These are phyloP conservation scores for Spodoptera frugiperda DNA, from an alignment of 1,140 invertebrate genomes.

Conservation along the genomic window DNA sequence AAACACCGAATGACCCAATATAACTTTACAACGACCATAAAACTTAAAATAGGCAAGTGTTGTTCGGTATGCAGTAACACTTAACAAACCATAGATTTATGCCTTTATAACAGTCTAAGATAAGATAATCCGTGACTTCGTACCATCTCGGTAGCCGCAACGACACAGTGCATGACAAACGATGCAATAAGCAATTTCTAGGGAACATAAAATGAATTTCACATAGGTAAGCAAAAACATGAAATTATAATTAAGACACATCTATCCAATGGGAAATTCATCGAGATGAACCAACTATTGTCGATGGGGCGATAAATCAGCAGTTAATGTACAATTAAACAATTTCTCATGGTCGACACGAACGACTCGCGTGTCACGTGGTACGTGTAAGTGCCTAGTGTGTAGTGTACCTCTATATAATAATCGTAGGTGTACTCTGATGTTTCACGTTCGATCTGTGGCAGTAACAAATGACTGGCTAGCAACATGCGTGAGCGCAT, in stretches of 20 bases:
- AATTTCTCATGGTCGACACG: slow-evolving; percentile 47
- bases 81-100: slow-evolving; percentile 49
- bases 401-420: not conserved
- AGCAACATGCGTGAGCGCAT: not conserved
- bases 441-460: not conserved
- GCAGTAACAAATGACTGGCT: not conserved
- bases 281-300: slow-evolving; percentile 42
- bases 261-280: slow-evolving; percentile 39
- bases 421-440: slow-evolving; percentile 1
- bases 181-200: slow-evolving; percentile 33
- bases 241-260: slow-evolving; percentile 38
- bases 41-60: slow-evolving; percentile 50
- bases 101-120: slow-evolving; percentile 38
- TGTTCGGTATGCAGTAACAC: slow-evolving; percentile 37
- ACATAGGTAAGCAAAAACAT: slow-evolving; percentile 38
- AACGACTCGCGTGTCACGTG: slow-evolving; percentile 40
- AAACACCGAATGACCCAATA: slow-evolving; percentile 58
- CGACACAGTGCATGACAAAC: slow-evolving; percentile 21
- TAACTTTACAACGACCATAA: slow-evolving; percentile 59
- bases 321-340: slow-evolving; percentile 47
- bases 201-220: slow-evolving; percentile 37
- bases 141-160: slow-evolving; percentile 15
- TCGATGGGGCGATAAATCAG: slow-evolving; percentile 41
- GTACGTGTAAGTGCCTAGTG: not conserved
- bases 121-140: slow-evolving; percentile 34